Base-by-base conservation (phyloP, 2,113 vertebrate genomes). In the Copsychus sechellarum region DNA sequence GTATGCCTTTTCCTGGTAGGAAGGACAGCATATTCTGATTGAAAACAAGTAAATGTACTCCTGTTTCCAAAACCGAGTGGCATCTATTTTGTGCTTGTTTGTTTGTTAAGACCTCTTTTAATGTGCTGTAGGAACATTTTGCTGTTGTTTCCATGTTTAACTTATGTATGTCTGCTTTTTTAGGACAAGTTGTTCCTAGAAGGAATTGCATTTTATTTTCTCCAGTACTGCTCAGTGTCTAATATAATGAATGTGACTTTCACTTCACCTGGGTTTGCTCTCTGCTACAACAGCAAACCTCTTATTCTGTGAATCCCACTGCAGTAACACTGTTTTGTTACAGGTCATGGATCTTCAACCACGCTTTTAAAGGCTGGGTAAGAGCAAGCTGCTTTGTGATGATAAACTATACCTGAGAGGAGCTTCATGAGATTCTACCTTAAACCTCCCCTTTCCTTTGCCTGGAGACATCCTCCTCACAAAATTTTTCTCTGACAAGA, bases 41-140 rank as follows among this genome's bases (percentile, higher is more conserved):
- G 48, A 67, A 88, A 88, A 29, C 6, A 56, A 81, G 9, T 4
- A 43, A 8, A 47, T 21, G 6, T 50, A 22, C 6, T 85, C 31
- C 5, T 7, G 6, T 66, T 85, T 78, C 11, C 0, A 34, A 29
- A 66, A 31, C 9, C 8, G 24, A 53, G n/a, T 7, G 7, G 33
- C 0, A 2, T 47, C 31, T 25, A 11, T 48, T 53, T 10, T 15
- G 5, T 42, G 6, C 2, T 4, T 40, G 2, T n/a, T 80, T 38
- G 4, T 67, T 85, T 78, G 4, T 51, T 51, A 21, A 4, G 40
- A 34, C 3, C 47, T 29, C 58, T 53, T 38, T 28, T 31, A 6
- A 13, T 47, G 60, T 74, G 6, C 5, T 36, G 12, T 13, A 33
- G 40, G 29, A 89, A 67, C n/a, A 6, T 14, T 64, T 57, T 88